A percentile compares a stretch with the other conserved stretches of the same genome.
These are phyloP conservation scores for Thunnus maccoyii DNA, from an alignment of 2,113 vertebrate species.

Conservation along the genomic window DNA sequence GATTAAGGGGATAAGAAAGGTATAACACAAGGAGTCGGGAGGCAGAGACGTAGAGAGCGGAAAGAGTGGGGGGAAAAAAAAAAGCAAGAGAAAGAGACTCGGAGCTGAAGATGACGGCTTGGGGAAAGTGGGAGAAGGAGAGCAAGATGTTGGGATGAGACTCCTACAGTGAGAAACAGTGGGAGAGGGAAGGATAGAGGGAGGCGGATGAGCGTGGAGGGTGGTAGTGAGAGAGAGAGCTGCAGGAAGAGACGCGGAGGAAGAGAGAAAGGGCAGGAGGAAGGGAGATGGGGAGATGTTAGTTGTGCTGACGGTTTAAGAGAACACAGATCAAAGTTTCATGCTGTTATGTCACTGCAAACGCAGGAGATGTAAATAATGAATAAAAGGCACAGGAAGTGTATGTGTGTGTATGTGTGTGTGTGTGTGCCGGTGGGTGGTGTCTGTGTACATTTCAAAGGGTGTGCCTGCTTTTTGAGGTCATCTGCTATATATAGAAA, in stretches of 20 bases:
- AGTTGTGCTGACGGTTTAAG: constrained; percentile 79
- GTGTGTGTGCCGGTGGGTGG: constrained; percentile 14
- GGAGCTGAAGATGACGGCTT: constrained; percentile 19
- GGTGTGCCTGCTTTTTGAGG: constrained; percentile 53
- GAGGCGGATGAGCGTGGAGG: constrained; percentile 7
- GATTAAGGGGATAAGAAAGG: constrained; percentile 60
- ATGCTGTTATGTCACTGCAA: constrained; percentile 81
- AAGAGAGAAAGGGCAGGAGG: constrained; percentile 36
- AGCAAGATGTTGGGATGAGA: constrained; percentile 44
- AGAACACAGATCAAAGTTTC: constrained; percentile 80
- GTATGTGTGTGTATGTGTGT: constrained; percentile 28
- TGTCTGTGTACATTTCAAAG: constrained; percentile 58
- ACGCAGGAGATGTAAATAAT: constrained; percentile 75
- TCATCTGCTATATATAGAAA: constrained; percentile 68
- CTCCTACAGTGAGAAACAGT: constrained; percentile 32
- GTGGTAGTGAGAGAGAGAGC: constrained; percentile 16
- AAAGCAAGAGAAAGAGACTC: background rate
- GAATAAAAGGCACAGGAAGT: constrained; percentile 58
- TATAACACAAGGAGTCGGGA: constrained; percentile 49
- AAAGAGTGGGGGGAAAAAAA: background rate
- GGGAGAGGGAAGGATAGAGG: constrained; percentile 30
- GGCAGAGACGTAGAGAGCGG: constrained; percentile 36
- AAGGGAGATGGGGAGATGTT: constrained; percentile 56
- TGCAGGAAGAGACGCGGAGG: constrained; percentile 13
- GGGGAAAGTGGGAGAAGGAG: constrained; percentile 35